Base-by-base conservation (phyloP, 2,888 invertebrate species). In the Hylaea fasciaria region DNA sequence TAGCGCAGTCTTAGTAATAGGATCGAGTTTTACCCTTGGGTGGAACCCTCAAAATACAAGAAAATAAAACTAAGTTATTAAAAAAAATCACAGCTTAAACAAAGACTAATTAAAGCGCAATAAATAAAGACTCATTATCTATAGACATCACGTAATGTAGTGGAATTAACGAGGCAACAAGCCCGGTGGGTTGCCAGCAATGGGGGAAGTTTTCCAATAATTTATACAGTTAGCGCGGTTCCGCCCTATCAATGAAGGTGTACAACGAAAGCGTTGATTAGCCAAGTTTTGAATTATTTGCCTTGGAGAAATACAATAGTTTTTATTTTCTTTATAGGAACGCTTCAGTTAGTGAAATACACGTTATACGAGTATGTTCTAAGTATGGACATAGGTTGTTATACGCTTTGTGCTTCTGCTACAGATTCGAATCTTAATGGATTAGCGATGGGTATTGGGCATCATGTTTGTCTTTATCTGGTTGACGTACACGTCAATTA, bases 121-220 rank as follows among this genome's bases (percentile, higher is more conserved):
- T 61, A 56, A 61, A 61, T 47, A 52, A 61, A 54, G 7, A 12
- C 50, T 63, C 41, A 60, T 51, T 53, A 65, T 59, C 55, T 56
- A 60, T 61, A 61, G 58, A 48, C 49, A 66, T 63, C 59, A 62
- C 17, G 57, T 66, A 69, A 69, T 69, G 69, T 66, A 66, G 62
- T 64, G 66, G 59, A 69, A 69, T 61, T 51, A 66, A 57, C 62
- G 56, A 57, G 50, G 51, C 44, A 45, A 64, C 52, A 55, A 28
- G 46, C 61, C 60, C 57, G 11, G 44, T 14, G 50, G 50, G 43
- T 53, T 54, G 53, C 41, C 7, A 41, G 67, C 68, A 78, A 69
- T 73, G 76, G 70, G 63, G 62, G 61, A 80, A 81, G 71, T 81
- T 80, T 57, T 57, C 67, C 68, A 70, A 80, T 76, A 76, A 77